phyloP scores from a whole-genome alignment of 2,888 invertebrate species.

The Branchellion lobata region DNA sequence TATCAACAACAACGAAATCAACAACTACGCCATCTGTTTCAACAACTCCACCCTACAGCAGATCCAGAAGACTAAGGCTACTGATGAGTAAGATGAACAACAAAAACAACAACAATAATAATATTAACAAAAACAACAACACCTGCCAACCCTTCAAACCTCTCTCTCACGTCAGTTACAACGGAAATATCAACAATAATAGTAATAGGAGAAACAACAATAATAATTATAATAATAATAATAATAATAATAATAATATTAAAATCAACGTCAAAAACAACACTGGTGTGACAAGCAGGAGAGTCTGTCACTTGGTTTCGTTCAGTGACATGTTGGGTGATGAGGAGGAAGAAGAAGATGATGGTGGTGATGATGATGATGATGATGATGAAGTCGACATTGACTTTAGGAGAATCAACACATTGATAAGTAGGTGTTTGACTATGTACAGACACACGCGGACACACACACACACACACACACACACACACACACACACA shows the following conservation, averaged over 20 bases:
- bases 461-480: conserved; percentile 3
- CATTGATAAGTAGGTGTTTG: not conserved
- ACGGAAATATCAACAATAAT: too few relatives aligned
- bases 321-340: too few relatives aligned
- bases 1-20: not conserved
- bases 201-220: not conserved
- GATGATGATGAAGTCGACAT: not conserved
- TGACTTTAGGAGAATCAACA: not conserved
- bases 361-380: conserved; percentile 1
- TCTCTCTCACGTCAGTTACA: too few relatives aligned
- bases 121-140: not conserved
- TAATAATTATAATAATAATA: conserved; percentile 2
- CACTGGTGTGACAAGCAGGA: too few relatives aligned
- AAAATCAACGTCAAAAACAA: too few relatives aligned
- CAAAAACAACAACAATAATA: not conserved
- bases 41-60: not conserved
- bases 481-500: conserved; percentile 8
- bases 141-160: not conserved
- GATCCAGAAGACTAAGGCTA: not conserved
- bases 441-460: not conserved
- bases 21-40: not conserved
- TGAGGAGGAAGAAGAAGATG: too few relatives aligned
- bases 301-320: too few relatives aligned
- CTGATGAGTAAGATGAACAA: not conserved
- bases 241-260: not conserved